phyloP scores from a whole-genome alignment of 2,797 vertebrate genomes.

The Poecilia gillii region DNA sequence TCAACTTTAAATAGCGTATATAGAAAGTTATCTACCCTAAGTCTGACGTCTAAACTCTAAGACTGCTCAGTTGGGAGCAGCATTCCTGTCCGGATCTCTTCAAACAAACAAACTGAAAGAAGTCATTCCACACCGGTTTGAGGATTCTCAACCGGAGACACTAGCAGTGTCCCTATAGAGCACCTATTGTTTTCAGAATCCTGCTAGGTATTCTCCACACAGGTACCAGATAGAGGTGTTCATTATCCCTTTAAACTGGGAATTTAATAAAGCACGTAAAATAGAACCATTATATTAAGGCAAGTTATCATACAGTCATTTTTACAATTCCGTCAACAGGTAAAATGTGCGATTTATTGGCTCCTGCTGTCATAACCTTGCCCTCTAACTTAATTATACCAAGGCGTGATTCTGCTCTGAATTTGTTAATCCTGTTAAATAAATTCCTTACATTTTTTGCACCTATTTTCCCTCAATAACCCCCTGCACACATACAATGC shows the following conservation, averaged over 20 bases:
- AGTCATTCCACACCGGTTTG: conserved; percentile 75
- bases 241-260: not conserved
- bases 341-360: conserved; percentile 12
- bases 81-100: conserved; percentile 71
- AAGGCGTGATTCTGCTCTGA: conserved; percentile 15
- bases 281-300: not conserved
- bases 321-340: conserved; percentile 18
- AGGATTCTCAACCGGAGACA: conserved; percentile 71
- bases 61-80: conserved; percentile 44
- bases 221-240: not conserved
- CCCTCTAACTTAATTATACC: conserved; percentile 52
- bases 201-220: not conserved
- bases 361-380: conserved; percentile 48
- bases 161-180: conserved; percentile 54
- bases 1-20: conserved; percentile 34
- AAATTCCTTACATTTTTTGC: conserved; percentile 68
- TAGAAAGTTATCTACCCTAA: conserved; percentile 39
- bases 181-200: conserved; percentile 49
- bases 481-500: conserved; percentile 10
- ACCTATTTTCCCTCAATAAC: conserved; percentile 10
- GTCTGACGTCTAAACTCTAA: conserved; percentile 60
- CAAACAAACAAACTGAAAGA: conserved; percentile 68
- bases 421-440: conserved; percentile 50
- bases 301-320: not conserved
- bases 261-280: not conserved